Conservation (phyloP, 2,113 vertebrate species). For the Gallinago paraguaiae region DNA sequence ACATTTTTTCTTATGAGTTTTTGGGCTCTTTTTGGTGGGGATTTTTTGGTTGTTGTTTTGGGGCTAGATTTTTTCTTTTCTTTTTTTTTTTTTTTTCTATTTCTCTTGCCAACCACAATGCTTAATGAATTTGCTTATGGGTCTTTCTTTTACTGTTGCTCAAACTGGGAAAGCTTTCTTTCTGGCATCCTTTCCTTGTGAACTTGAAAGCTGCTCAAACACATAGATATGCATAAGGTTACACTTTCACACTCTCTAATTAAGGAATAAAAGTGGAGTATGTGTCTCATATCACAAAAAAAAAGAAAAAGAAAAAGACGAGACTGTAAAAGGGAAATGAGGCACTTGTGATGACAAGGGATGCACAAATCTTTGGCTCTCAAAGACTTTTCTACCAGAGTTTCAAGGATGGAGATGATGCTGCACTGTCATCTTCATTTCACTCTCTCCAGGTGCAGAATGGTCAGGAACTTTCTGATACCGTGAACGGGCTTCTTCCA, state of each 20-base stretch:
- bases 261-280: background rate
- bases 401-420: background rate
- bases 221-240: background rate
- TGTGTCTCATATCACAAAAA: background rate
- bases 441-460: background rate
- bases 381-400: background rate
- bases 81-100: too few species aligned
- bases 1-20: background rate
- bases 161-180: background rate
- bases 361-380: background rate
- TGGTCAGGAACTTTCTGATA: background rate
- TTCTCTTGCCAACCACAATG: background rate
- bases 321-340: background rate
- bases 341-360: background rate
- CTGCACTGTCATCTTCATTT: background rate
- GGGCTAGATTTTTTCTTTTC: too few species aligned
- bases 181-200: background rate
- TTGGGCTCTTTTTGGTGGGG: background rate
- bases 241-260: background rate
- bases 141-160: background rate
- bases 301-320: background rate
- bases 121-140: background rate
- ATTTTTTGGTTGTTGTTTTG: background rate
- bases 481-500: background rate
- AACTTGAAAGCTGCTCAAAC: constrained; percentile 5